These are phyloP conservation scores for Micronycteris hirsuta DNA, from an alignment of 2,113 vertebrate species.

Conservation along the genomic window DNA sequence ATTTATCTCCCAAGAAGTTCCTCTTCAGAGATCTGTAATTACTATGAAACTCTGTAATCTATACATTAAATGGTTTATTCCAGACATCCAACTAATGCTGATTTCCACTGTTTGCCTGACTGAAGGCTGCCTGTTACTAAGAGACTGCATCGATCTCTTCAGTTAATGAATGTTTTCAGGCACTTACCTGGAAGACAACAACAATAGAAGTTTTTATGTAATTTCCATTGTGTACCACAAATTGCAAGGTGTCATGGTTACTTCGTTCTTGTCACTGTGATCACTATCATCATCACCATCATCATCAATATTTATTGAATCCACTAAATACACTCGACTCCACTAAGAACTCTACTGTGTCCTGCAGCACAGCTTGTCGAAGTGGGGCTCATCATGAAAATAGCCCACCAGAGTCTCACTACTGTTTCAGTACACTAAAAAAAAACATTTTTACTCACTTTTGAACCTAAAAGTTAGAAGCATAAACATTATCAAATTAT, in stretches of 20 bases:
- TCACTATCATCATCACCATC: not conserved
- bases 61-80: constrained; percentile 28
- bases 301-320: constrained; percentile 6
- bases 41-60: constrained; percentile 26
- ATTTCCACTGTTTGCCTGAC: not conserved
- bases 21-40: not conserved
- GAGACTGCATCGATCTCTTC: not conserved
- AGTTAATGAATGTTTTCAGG: constrained; percentile 43
- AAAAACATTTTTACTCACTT: not conserved
- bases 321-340: not conserved
- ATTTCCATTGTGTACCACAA: constrained; percentile 33
- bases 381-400: constrained; percentile 19
- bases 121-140: constrained; percentile 22
- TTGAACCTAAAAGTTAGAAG: not conserved
- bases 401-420: not conserved
- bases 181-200: constrained; percentile 10
- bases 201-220: not conserved
- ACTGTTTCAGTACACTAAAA: not conserved
- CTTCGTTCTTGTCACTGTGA: not conserved
- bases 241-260: constrained; percentile 10
- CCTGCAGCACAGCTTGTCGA: not conserved
- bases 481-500: not conserved
- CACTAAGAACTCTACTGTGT: not conserved
- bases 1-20: not conserved
- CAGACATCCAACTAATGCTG: constrained; percentile 26